Percentiles rank a stretch among this genome's conserved stretches.
phyloP scores from a whole-genome alignment of 2,888 invertebrate species.

The Furcula furcula region DNA sequence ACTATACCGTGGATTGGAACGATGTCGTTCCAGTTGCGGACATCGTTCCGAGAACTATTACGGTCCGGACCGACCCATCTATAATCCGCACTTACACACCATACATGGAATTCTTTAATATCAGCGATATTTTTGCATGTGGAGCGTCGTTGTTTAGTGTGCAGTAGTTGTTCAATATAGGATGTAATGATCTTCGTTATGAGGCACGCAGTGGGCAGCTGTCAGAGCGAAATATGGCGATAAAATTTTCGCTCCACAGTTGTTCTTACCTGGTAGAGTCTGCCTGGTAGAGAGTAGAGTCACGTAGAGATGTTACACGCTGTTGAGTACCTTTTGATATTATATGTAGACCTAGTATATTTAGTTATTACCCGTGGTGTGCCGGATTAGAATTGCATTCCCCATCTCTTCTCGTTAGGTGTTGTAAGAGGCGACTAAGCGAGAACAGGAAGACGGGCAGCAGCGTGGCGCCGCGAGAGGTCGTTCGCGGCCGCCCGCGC shows the following conservation, averaged over 20 bases:
- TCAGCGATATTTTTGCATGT: conserved; percentile 41
- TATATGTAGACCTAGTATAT: background rate
- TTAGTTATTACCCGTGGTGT: too few relatives aligned
- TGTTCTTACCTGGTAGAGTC: too few relatives aligned
- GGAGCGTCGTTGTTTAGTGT: conserved; percentile 24
- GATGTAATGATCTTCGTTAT: conserved; percentile 35
- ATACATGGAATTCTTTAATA: conserved; percentile 50
- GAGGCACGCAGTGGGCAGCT: conserved; percentile 66
- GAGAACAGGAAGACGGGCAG: too few relatives aligned
- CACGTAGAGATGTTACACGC: conserved; percentile 56
- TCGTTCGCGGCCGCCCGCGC: too few relatives aligned
- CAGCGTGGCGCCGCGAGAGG: too few relatives aligned
- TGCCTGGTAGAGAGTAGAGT: conserved; percentile 42
- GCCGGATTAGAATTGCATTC: too few relatives aligned
- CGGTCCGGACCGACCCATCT: too few relatives aligned
- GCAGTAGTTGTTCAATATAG: conserved; percentile 60
- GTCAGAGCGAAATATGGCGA: conserved; percentile 53
- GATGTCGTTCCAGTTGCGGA: too few relatives aligned
- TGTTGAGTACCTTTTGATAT: conserved; percentile 47
- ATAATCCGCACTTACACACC: conserved; percentile 63
- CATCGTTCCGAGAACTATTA: too few relatives aligned
- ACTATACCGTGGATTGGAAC: too few relatives aligned
- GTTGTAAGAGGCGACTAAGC: too few relatives aligned
- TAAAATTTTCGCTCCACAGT: conserved; percentile 64
- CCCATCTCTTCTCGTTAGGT: too few relatives aligned